phyloP scores from a whole-genome alignment of 2,888 invertebrate species.

The Nomada goodeniana region DNA sequence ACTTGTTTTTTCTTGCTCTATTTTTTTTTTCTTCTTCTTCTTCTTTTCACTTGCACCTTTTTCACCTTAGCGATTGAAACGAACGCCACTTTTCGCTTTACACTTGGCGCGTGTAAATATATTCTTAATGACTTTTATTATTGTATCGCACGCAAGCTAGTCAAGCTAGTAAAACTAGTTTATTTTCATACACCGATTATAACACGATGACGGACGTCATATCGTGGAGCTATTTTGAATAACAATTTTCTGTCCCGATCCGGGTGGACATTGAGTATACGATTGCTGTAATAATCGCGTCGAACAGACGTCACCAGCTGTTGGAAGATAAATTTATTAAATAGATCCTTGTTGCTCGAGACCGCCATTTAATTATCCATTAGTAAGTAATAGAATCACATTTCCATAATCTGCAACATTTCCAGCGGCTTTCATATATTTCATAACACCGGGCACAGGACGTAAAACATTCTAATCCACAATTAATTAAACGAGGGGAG shows the following conservation, averaged over 20 bases:
- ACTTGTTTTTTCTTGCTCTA: not conserved
- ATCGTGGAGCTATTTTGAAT: slow-evolving; percentile 40
- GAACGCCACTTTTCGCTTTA: not conserved
- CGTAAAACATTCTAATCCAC: no score
- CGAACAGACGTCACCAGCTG: not conserved
- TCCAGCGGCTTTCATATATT: no score
- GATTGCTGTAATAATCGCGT: not conserved
- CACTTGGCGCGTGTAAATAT: slow-evolving; percentile 4
- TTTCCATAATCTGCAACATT: no score
- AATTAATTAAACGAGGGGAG: not conserved
- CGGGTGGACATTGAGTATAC: slow-evolving; percentile 1
- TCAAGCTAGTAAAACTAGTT: slow-evolving; percentile 38
- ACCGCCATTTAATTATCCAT: not conserved
- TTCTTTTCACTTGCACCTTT: no score
- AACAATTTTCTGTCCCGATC: slow-evolving; percentile 36
- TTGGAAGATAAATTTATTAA: not conserved
- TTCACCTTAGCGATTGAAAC: not conserved
- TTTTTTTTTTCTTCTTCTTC: not conserved
- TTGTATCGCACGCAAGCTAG: slow-evolving; percentile 10
- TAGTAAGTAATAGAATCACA: no score
- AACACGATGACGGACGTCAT: slow-evolving; percentile 27
- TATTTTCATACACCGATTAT: slow-evolving; percentile 55
- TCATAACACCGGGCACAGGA: no score
- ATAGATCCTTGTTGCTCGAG: not conserved
- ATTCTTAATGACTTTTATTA: slow-evolving; percentile 6